Percentiles rank a stretch among this genome's conserved stretches.
phyloP scores from a whole-genome alignment of 2,113 vertebrate genomes.

The Hypanus sabinus region DNA sequence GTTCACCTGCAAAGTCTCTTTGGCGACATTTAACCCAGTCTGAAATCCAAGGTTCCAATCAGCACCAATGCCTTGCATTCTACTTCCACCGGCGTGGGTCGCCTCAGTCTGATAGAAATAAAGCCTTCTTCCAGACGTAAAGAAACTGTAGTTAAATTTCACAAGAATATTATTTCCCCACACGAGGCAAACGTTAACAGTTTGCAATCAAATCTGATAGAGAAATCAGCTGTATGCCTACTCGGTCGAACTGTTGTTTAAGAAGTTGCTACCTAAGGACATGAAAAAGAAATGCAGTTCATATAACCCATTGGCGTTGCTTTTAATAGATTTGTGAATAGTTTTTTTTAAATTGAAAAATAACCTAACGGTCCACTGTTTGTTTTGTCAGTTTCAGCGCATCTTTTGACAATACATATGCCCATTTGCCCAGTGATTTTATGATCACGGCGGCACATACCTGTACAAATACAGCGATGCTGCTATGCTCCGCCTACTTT shows the following conservation, averaged over 20 bases:
- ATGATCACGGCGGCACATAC: neutral
- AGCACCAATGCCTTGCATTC: conserved; percentile 42
- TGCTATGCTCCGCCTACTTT: neutral
- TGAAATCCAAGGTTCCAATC: neutral
- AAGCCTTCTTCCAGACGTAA: conserved; percentile 32
- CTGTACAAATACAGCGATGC: neutral
- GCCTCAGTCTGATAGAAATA: conserved; percentile 10
- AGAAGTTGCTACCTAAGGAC: neutral
- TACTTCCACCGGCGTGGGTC: conserved; percentile 47
- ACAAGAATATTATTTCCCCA: conserved; percentile 23
- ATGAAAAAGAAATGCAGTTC: neutral
- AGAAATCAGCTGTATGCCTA: conserved; percentile 26
- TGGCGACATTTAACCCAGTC: neutral
- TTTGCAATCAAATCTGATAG: conserved; percentile 38
- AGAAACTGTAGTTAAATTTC: conserved; percentile 40
- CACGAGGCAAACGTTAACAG: conserved; percentile 38
- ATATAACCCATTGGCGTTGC: neutral
- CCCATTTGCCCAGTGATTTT: too few species aligned
- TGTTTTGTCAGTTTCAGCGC: neutral
- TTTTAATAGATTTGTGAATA: neutral
- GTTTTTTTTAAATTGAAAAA: conserved; percentile 13
- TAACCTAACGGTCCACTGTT: neutral
- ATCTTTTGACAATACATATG: neutral
- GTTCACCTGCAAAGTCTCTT: neutral
- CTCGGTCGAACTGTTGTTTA: neutral